Evolutionary conservation across 1,140 invertebrate species (phyloP).

Genomic region (honey bee (Apis mellifera)): DNA sequence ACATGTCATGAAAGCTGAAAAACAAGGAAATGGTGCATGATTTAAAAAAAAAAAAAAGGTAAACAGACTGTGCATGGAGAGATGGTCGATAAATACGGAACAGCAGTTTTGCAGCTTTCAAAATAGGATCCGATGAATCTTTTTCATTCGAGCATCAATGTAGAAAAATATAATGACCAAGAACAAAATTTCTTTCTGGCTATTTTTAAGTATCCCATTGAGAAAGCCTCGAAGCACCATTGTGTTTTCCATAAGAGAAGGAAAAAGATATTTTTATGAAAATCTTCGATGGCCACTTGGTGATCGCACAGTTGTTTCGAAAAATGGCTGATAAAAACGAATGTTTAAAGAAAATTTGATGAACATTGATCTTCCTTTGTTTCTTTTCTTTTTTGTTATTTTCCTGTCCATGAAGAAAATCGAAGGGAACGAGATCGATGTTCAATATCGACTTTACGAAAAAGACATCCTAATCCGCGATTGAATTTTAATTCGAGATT

Average conservation of each 20-base stretch:
- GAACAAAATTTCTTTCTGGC: conserved; percentile 26
- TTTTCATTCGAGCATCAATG: conserved; percentile 47
- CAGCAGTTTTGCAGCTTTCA: neutral
- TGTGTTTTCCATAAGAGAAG: conserved; percentile 57
- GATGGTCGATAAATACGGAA: conserved; percentile 23
- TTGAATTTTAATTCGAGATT: too few species aligned
- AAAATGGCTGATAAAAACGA: neutral
- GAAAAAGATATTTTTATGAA: conserved; percentile 57
- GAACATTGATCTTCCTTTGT: neutral
- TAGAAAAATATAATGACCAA: conserved; percentile 60
- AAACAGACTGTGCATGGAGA: neutral
- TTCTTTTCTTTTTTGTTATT: neutral
- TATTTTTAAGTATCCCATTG: conserved; percentile 44
- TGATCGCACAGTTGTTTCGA: conserved; percentile 14
- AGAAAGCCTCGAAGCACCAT: conserved; percentile 43
- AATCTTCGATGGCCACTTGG: conserved; percentile 51
- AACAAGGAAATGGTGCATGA: conserved; percentile 3
- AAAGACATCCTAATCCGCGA: too few species aligned
- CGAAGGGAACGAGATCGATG: too few species aligned
- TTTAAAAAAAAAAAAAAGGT: neutral
- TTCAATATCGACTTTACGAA: too few species aligned
- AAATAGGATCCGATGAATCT: conserved; percentile 15
- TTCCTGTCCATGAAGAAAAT: too few species aligned
- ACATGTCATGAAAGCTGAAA: neutral
- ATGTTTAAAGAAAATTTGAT: neutral